Conservation (phyloP, 2,888 invertebrate species). For the Ephialtes manifestator region DNA sequence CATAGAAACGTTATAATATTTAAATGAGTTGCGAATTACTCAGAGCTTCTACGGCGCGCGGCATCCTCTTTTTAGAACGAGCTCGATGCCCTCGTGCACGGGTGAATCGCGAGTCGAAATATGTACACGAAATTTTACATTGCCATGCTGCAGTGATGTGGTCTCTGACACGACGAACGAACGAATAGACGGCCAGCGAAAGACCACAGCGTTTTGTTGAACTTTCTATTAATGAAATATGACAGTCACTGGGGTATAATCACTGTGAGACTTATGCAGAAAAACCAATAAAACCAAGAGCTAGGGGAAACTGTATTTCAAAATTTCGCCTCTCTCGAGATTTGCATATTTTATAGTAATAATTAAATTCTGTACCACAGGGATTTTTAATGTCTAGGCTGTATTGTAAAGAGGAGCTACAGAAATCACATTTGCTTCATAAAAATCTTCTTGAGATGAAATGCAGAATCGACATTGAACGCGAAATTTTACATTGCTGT, state of each 20-base stretch:
- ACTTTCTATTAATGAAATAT: slow-evolving; percentile 32
- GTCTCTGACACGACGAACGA: neutral
- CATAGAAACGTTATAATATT: slow-evolving; percentile 71
- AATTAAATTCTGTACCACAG: slow-evolving; percentile 15
- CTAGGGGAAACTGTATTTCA: neutral
- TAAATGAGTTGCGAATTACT: slow-evolving; percentile 72
- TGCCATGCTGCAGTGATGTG: neutral
- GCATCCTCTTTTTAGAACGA: slow-evolving; percentile 6
- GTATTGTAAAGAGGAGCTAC: neutral
- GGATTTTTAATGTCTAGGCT: neutral
- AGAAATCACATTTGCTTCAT: neutral
- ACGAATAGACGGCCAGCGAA: slow-evolving; percentile 3
- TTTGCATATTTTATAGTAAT: slow-evolving; percentile 20
- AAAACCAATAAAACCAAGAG: neutral
- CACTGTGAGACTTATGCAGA: neutral
- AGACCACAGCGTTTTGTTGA: slow-evolving; percentile 16
- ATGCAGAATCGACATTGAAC: neutral
- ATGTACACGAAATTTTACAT: slow-evolving; percentile 13
- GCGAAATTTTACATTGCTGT: no score
- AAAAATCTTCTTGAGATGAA: neutral
- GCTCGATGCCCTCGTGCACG: neutral
- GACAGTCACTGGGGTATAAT: neutral
- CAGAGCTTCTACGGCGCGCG: slow-evolving; percentile 31
- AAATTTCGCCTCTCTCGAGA: slow-evolving; percentile 4
- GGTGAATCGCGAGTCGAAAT: neutral